Evolutionary conservation across 2,888 invertebrate species (phyloP).

Genomic region (Drosophila anomalata): DNA sequence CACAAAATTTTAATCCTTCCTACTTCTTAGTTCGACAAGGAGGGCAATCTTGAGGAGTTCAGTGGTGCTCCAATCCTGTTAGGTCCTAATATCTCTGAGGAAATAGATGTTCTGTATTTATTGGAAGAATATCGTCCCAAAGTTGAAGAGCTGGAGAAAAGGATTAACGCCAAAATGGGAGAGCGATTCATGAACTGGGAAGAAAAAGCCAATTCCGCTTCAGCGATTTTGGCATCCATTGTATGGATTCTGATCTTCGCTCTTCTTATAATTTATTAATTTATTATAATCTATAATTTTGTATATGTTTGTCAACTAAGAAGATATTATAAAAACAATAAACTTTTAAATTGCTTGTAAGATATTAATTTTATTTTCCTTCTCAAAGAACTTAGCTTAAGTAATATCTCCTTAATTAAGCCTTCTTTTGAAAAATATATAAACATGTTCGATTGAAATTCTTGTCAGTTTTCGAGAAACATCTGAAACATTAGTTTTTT

Average conservation of each 20-base stretch:
- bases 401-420: too few relatives aligned
- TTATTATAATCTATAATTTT: too few relatives aligned
- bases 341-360: too few relatives aligned
- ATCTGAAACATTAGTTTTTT: not conserved
- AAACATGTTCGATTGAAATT: not conserved
- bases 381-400: too few relatives aligned
- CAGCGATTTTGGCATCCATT: not conserved
- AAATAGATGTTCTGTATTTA: conserved; percentile 86
- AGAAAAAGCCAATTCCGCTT: not conserved
- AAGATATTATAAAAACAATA: too few relatives aligned
- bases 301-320: too few relatives aligned
- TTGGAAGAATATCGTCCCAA: conserved; percentile 87
- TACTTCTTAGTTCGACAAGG: conserved; percentile 86
- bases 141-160: conserved; percentile 85
- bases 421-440: not conserved
- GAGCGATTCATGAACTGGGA: not conserved
- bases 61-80: conserved; percentile 92
- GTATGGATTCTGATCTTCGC: not conserved
- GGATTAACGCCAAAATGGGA: not conserved
- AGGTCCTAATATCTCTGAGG: conserved; percentile 87
- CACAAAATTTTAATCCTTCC: not conserved
- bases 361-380: too few relatives aligned
- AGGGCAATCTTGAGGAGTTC: conserved; percentile 88
- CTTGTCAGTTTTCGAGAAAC: not conserved
- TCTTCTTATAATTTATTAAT: not conserved